Evolutionary conservation across 2,797 vertebrate genomes (phyloP), one percentile per base, ranked within the genome.

Genomic region (Limosa lapponica): DNA sequence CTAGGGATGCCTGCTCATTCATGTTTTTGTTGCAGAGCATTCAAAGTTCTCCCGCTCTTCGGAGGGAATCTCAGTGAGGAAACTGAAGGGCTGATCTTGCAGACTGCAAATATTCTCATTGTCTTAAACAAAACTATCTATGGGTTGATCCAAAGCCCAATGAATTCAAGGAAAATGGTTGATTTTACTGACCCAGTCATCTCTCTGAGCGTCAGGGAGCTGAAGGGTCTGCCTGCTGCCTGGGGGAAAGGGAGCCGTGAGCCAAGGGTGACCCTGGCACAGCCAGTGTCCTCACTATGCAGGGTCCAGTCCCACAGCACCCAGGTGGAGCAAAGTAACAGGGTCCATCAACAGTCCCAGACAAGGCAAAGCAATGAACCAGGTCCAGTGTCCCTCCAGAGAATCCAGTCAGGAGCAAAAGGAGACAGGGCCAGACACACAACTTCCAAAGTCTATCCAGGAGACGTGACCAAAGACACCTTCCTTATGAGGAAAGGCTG

Each of bases 171-270:
- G 34, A 69, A 43, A 44, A 44, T 0, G 1, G 5, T 58, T 79
- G 7, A n/a, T 93, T 90, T 92, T 92, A 43, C 10, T 70, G 66
- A 62, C 34, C 39, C 37, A 61, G 34, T 87, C 34, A 27, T 61
- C 18, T 48, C 28, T 89, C 11, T 0, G 0, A 20, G 25, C n/a
- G 41, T 59, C 62, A 69, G n/a, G 32, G n/a, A 77, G 69, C 39
- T 65, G 41, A 20, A 66, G 25, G 20, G 1, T 86, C 54, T 86
- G 32, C 34, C 30, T 77, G 23, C 43, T 87, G 36, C 36, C 23
- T 41, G 28, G 41, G 34, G 54, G 58, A 75, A 39, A 37, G 30
- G 49, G 36, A 77, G 8, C 10, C 0, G 0, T 44, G 65, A 90
- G 44, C 43, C 3, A 4, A 37, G 37, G 23, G 52, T 91, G 59